Conservation (phyloP, 2,113 vertebrate species). For the Herpailurus yagouaroundi region DNA sequence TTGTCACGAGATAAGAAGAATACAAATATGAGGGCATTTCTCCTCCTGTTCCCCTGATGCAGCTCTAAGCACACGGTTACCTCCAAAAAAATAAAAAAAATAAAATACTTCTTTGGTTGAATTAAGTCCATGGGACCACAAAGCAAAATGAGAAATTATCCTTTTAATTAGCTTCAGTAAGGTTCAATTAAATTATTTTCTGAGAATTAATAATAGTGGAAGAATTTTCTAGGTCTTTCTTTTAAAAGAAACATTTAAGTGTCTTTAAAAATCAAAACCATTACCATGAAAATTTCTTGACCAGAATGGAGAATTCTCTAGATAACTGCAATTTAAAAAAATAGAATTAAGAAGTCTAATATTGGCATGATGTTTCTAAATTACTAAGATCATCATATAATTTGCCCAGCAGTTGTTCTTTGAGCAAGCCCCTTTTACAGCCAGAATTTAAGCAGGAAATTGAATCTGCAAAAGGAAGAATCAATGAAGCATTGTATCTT, state of each 20-base stretch:
- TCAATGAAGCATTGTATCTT: conserved; percentile 68
- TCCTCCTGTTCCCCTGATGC: conserved; percentile 47
- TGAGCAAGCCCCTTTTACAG: conserved; percentile 45
- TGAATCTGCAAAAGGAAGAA: conserved; percentile 66
- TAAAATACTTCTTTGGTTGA: conserved; percentile 61
- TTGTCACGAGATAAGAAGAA: background rate
- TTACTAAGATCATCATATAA: conserved; percentile 67
- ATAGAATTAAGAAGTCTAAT: conserved; percentile 74
- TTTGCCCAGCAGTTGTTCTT: conserved; percentile 71
- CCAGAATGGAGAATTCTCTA: conserved; percentile 75
- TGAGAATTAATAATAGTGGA: conserved; percentile 77
- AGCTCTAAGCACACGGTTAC: conserved; percentile 43
- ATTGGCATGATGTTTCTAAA: conserved; percentile 64
- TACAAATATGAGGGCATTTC: conserved; percentile 54
- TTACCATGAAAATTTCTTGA: conserved; percentile 72
- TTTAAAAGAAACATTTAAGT: conserved; percentile 71
- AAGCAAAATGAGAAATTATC: conserved; percentile 81
- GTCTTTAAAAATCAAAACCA: conserved; percentile 75
- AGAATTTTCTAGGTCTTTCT: conserved; percentile 78
- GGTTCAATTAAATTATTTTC: conserved; percentile 83
- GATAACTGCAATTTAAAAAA: conserved; percentile 72
- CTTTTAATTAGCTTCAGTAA: conserved; percentile 80
- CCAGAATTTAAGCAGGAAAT: conserved; percentile 68
- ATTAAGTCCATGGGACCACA: conserved; percentile 80
- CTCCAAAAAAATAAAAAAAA: conserved; percentile 47